These are phyloP conservation scores for Lottia gigantea DNA, from an alignment of 2,888 invertebrate genomes.

Conservation along the genomic window DNA sequence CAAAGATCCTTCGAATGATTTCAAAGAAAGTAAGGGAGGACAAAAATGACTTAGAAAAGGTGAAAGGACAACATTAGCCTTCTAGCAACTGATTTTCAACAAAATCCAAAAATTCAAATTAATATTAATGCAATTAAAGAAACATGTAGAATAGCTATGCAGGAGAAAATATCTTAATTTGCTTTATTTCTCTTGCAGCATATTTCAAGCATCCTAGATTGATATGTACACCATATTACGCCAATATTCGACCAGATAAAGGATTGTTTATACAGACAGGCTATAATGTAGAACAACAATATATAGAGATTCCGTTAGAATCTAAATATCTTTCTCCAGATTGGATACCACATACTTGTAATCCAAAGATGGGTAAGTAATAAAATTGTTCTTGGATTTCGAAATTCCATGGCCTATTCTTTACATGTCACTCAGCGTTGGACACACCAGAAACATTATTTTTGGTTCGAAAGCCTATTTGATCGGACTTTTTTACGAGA, in stretches of 20 bases:
- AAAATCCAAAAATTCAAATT: too few relatives aligned
- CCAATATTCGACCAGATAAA: constrained; percentile 45
- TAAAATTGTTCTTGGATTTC: not conserved
- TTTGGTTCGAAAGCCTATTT: too few relatives aligned
- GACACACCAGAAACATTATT: too few relatives aligned
- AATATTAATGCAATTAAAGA: too few relatives aligned
- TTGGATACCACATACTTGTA: constrained; percentile 52
- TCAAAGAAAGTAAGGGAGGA: too few relatives aligned
- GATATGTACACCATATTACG: constrained; percentile 53
- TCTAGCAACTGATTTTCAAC: not conserved
- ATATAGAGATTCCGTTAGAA: constrained; percentile 50
- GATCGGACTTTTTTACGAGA: too few relatives aligned
- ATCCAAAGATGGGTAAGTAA: constrained; percentile 57
- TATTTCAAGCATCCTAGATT: constrained; percentile 60
- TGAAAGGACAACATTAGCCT: too few relatives aligned
- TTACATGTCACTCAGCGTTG: too few relatives aligned
- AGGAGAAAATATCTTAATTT: not conserved
- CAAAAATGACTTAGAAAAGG: too few relatives aligned
- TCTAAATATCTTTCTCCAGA: constrained; percentile 41
- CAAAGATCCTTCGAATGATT: too few relatives aligned
- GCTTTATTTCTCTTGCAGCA: constrained; percentile 39
- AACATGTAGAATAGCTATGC: too few relatives aligned
- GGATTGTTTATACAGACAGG: constrained; percentile 60
- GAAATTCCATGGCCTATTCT: too few relatives aligned
- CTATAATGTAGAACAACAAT: constrained; percentile 44